phyloP scores from a whole-genome alignment of 2,113 vertebrate species.

The Tympanuchus pallidicinctus region DNA sequence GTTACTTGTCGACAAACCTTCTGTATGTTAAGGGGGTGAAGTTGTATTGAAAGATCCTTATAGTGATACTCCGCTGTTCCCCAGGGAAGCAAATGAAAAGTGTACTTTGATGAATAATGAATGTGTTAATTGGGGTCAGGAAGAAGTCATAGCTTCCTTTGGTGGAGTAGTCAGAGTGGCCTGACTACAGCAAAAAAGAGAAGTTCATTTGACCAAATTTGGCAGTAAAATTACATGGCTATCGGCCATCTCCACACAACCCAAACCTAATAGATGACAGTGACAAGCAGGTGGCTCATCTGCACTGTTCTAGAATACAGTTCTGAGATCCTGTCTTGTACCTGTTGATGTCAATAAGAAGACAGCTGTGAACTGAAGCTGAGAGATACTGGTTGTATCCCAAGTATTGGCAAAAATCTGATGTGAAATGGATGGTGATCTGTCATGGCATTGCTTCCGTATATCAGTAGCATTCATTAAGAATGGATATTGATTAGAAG shows the following conservation, averaged over 20 bases:
- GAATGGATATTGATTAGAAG: not conserved
- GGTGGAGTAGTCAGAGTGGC: not conserved
- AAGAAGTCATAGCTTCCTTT: conserved; percentile 26
- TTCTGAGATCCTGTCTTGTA: not conserved
- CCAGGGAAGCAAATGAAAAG: conserved; percentile 34
- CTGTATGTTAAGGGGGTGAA: conserved; percentile 41
- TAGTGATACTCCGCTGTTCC: conserved; percentile 25
- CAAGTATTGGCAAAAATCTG: not conserved
- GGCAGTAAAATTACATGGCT: not conserved
- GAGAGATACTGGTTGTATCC: not conserved
- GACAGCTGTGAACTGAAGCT: fast-evolving
- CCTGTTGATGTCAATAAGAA: not conserved
- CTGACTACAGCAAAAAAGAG: not conserved
- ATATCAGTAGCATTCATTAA: not conserved
- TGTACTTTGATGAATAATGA: conserved; percentile 54
- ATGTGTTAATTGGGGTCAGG: conserved; percentile 53
- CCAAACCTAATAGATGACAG: not conserved
- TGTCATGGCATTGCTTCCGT: not conserved
- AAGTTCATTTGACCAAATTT: not conserved
- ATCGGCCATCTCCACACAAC: not conserved
- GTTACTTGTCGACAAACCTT: conserved; percentile 51
- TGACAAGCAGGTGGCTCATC: not conserved
- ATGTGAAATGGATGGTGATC: not conserved
- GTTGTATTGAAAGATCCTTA: conserved; percentile 36
- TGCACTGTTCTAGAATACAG: not conserved